phyloP scores from a whole-genome alignment of 1,140 invertebrate species.

The Bilobella aurantiaca region DNA sequence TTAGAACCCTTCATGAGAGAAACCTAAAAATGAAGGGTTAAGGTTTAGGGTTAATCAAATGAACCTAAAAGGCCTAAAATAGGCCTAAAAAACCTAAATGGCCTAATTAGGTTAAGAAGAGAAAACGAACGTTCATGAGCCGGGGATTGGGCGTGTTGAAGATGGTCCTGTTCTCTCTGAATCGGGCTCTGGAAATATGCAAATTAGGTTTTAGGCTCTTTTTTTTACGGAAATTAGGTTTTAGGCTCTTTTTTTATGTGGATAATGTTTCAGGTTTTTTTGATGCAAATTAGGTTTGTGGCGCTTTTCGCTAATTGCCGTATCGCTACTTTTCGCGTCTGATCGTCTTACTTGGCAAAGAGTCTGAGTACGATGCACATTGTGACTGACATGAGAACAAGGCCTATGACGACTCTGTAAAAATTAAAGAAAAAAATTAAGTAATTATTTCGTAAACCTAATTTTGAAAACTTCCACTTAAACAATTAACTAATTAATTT shows the following conservation, averaged over 20 bases:
- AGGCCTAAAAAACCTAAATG: no score
- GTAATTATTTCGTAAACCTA: no score
- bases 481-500: no score
- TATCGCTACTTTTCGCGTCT: not conserved
- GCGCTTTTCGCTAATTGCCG: not conserved
- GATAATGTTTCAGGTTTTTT: not conserved
- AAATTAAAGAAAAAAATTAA: no score
- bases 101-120: no score
- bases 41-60: no score
- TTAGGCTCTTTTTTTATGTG: not conserved
- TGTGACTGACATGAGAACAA: constrained; percentile 87
- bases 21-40: no score
- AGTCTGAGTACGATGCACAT: constrained; percentile 83
- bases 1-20: constrained; percentile 35
- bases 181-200: constrained; percentile 59
- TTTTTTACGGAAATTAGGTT: not conserved
- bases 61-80: no score
- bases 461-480: no score
- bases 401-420: constrained; percentile 73
- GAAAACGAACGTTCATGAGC: constrained; percentile 33
- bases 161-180: constrained; percentile 80
- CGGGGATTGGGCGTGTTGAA: constrained; percentile 85
- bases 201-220: not conserved
- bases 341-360: constrained; percentile 71
- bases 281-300: not conserved